Base-by-base conservation (phyloP, 2,797 vertebrate species). In the Micropoecilia bifurca region DNA sequence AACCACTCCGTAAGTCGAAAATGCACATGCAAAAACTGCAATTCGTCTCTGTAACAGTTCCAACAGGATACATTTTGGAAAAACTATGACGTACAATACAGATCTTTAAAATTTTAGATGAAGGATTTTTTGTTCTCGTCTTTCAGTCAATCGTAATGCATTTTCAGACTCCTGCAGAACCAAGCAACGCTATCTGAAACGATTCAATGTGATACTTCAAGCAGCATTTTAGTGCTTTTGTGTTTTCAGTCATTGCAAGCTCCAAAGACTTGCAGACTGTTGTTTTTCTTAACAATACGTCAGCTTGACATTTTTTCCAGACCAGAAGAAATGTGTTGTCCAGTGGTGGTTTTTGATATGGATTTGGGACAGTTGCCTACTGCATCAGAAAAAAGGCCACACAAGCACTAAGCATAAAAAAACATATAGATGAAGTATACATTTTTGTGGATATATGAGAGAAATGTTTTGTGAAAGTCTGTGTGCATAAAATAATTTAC, bases 1-100 rank as follows among this genome's bases (percentile, higher is more conserved):
- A 47, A 77, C 63, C n/a, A n/a, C 68, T 45, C 33, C 41, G 74
- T 45, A 72, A 57, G 36, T 74, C 14, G 61, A 61, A 81, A 78
- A 87, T 53, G 72, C 69, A 47, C 20, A 50, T 59, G 25, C n/a
- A 83, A 68, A 71, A 7, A 72, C 61, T 53, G 0, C 18, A 4
- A 39, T 71, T 20, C 10, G 77, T 77, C 20, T 41, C 0, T 73
- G 33, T 36, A 68, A 50, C 69, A 57, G 66, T 69, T 18, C 71
- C 66, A 74, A 57, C 18, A 47, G 30, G 25, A n/a, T 6, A 33
- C 46, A 5, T 71, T 80, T 73, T 55, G 18, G 39, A 76, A 71
- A 71, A 68, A 20, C 8, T 3, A 6, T 68, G 28, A 69, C 46
- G 20, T 72, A 43, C 30, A 46, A 14, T 36, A 33, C 20, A 69